These are phyloP conservation scores for Notolepis coatsorum DNA, from an alignment of 2,797 vertebrate species.

Conservation along the genomic window DNA sequence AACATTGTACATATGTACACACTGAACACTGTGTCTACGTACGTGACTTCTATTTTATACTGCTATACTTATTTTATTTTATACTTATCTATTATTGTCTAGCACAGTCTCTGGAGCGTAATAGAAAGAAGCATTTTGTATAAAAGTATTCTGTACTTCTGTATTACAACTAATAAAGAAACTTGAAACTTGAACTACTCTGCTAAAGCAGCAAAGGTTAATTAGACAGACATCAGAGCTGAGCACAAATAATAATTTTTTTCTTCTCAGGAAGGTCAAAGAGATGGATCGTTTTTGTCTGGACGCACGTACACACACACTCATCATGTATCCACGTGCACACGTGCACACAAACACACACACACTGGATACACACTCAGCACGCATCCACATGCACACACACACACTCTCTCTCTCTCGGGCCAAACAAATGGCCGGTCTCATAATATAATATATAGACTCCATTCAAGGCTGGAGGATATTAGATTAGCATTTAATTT, in stretches of 20 bases:
- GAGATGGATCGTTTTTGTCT: conserved; percentile 23
- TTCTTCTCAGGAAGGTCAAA: conserved; percentile 40
- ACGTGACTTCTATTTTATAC: too few relatives aligned
- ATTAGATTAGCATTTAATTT: conserved; percentile 63
- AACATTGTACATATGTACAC: too few relatives aligned
- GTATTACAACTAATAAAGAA: too few relatives aligned
- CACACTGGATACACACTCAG: conserved; percentile 10
- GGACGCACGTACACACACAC: neutral
- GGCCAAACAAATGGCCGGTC: conserved; percentile 1
- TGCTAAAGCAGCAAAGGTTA: conserved; percentile 61
- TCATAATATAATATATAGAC: conserved; percentile 37
- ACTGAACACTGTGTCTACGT: too few relatives aligned
- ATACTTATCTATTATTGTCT: too few relatives aligned
- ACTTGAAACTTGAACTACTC: too few relatives aligned
- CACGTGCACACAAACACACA: conserved; percentile 7
- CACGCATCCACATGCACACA: conserved; percentile 2
- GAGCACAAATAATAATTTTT: conserved; percentile 24
- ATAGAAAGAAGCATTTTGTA: too few relatives aligned
- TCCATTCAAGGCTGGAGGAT: conserved; percentile 44
- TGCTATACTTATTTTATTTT: too few relatives aligned
- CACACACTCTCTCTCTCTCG: neutral
- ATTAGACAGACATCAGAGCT: conserved; percentile 58
- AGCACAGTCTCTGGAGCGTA: too few relatives aligned
- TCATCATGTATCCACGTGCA: neutral
- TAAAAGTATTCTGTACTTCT: too few relatives aligned